Evolutionary conservation across 2,797 vertebrate species (phyloP).

Genomic region (Enteromius fasciolatus): DNA sequence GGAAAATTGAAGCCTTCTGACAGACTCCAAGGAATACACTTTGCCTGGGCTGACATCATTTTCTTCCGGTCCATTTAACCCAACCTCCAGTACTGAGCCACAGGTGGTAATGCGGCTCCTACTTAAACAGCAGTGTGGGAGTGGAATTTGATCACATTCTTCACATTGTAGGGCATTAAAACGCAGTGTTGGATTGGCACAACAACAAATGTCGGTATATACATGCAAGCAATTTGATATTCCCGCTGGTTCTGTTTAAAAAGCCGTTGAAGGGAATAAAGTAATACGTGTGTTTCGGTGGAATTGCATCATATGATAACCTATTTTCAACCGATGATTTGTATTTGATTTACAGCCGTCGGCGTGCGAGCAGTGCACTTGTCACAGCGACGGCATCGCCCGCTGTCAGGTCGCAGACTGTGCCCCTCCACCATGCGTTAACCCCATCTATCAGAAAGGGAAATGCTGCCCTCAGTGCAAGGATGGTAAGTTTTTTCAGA

Average conservation of each 20-base stretch:
- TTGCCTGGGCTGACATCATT: conserved; percentile 45
- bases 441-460: conserved; percentile 81
- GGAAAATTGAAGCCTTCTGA: conserved; percentile 48
- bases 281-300: conserved; percentile 4
- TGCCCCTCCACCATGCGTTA: conserved; percentile 84
- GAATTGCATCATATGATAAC: not conserved
- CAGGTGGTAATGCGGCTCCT: conserved; percentile 39
- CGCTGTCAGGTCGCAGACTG: conserved; percentile 85
- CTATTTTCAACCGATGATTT: conserved; percentile 3
- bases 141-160: conserved; percentile 12
- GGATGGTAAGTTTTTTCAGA: conserved; percentile 72
- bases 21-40: conserved; percentile 37
- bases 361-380: conserved; percentile 86
- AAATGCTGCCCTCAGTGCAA: conserved; percentile 85
- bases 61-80: conserved; percentile 57
- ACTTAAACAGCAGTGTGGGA: conserved; percentile 47
- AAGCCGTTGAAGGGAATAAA: not conserved
- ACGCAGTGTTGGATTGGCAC: not conserved
- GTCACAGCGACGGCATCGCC: conserved; percentile 83
- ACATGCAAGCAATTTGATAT: not conserved
- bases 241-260: conserved; percentile 1
- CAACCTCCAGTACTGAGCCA: conserved; percentile 37
- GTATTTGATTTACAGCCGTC: conserved; percentile 75
- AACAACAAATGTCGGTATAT: conserved; percentile 1
- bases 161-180: conserved; percentile 1